A percentile compares a stretch with the other conserved stretches of the same genome.
phyloP scores from a whole-genome alignment of 2,888 invertebrate species.

The Beris morrisii region DNA sequence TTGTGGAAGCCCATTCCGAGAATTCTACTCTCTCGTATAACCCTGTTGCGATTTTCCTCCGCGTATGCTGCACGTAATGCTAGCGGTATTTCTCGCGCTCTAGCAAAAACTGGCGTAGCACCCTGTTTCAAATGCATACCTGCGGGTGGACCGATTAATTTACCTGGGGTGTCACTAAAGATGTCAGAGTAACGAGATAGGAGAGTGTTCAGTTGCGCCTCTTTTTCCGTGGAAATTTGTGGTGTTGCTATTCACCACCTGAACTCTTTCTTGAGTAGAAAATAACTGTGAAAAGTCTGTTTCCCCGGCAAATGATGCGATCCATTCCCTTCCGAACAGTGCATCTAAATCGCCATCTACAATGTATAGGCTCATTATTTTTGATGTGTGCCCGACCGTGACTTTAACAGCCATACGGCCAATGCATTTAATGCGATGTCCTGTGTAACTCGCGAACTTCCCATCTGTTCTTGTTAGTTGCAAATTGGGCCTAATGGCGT shows the following conservation, averaged over 20 bases:
- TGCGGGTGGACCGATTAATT: background rate
- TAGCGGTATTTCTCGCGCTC: conserved; percentile 6
- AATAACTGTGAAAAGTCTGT: background rate
- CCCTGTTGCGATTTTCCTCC: conserved; percentile 30
- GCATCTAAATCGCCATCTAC: background rate
- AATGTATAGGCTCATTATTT: background rate
- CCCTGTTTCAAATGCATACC: background rate
- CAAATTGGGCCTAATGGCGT: no score
- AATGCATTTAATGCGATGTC: background rate
- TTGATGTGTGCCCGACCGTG: background rate
- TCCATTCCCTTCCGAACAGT: conserved; percentile 16
- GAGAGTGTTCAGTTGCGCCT: conserved; percentile 35
- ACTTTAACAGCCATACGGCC: background rate
- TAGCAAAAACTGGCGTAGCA: background rate
- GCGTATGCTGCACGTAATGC: no score
- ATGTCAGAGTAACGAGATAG: conserved; percentile 31
- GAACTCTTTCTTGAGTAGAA: background rate
- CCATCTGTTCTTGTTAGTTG: no score
- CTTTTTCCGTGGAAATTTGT: conserved; percentile 28
- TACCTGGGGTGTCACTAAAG: conserved; percentile 18
- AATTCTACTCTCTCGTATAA: conserved; percentile 16
- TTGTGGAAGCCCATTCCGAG: conserved; percentile 36
- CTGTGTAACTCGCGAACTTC: no score
- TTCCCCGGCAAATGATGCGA: conserved; percentile 1
- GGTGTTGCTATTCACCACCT: no score